phyloP scores from a whole-genome alignment of 2,797 vertebrate species.

The Otolemur crassicaudatus region DNA sequence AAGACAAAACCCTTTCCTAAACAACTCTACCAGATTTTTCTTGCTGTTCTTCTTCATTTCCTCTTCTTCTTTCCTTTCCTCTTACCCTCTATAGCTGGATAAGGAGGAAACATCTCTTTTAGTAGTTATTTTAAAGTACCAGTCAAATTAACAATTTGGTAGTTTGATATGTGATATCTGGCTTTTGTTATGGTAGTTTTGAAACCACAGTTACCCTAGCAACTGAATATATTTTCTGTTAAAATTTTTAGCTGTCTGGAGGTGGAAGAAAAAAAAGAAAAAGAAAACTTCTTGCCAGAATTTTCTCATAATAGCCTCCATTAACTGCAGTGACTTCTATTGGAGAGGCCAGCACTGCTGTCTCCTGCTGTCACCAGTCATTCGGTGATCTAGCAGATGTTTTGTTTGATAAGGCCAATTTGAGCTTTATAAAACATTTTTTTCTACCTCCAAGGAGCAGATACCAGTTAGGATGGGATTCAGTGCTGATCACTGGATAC shows the following conservation, averaged over 20 bases:
- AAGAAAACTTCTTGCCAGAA: conserved; percentile 85
- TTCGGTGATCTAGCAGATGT: conserved; percentile 85
- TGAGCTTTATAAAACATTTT: conserved; percentile 84
- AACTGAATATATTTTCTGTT: conserved; percentile 84
- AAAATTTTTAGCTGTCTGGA: conserved; percentile 81
- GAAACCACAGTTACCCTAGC: conserved; percentile 88
- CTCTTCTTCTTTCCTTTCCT: not conserved
- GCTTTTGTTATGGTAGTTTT: conserved; percentile 87
- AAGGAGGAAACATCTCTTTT: conserved; percentile 76
- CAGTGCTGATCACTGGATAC: conserved; percentile 48
- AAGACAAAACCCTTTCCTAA: conserved; percentile 62
- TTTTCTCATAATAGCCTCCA: conserved; percentile 88
- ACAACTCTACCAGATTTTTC: conserved; percentile 47
- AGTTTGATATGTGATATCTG: conserved; percentile 84
- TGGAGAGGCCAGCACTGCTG: conserved; percentile 82
- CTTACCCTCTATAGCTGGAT: conserved; percentile 42
- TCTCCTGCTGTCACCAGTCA: conserved; percentile 87
- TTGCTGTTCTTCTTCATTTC: not conserved
- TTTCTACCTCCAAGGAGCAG: conserved; percentile 78
- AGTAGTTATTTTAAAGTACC: conserved; percentile 82
- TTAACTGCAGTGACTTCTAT: conserved; percentile 86
- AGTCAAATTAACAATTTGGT: conserved; percentile 85
- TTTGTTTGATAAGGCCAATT: conserved; percentile 87
- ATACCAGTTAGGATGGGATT: conserved; percentile 81
- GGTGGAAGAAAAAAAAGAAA: conserved; percentile 54